A percentile compares a stretch with the other conserved stretches of the same genome.
These are phyloP conservation scores for Podarcis siculus DNA, from an alignment of 2,797 vertebrate species.

Conservation along the genomic window DNA sequence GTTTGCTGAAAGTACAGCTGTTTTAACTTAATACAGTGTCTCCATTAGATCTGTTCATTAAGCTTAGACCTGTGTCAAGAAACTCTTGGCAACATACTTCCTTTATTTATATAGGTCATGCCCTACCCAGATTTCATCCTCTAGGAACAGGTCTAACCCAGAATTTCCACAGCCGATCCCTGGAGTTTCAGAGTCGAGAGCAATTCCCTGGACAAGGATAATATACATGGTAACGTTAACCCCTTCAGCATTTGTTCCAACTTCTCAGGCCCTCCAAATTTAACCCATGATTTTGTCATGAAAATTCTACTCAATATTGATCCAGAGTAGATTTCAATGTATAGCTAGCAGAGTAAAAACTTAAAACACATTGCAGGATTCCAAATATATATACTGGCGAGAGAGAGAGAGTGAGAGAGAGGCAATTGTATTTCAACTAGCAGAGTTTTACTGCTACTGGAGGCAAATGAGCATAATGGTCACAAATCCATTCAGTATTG, in stretches of 20 bases:
- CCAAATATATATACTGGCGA: no score
- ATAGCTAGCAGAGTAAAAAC: no score
- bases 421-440: no score
- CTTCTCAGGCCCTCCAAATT: not conserved
- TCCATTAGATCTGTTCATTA: not conserved
- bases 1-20: slow-evolving; percentile 24
- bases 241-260: not conserved
- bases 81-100: not conserved
- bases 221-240: not conserved
- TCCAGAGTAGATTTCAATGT: no score
- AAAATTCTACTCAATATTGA: no score
- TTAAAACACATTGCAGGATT: no score
- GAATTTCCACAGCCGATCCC: not conserved
- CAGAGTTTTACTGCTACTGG: no score
- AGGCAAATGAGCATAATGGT: no score
- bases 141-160: not conserved
- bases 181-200: not conserved
- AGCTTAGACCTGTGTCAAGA: not conserved
- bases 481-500: no score
- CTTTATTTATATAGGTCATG: not conserved
- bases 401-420: no score
- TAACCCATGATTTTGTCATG: not conserved
- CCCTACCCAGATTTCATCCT: not conserved
- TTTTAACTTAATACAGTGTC: not conserved
- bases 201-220: not conserved